Percentiles rank a stretch among this genome's conserved stretches.
These are phyloP conservation scores for Amblyornis subalaris DNA, from an alignment of 2,113 vertebrate genomes.

Conservation along the genomic window DNA sequence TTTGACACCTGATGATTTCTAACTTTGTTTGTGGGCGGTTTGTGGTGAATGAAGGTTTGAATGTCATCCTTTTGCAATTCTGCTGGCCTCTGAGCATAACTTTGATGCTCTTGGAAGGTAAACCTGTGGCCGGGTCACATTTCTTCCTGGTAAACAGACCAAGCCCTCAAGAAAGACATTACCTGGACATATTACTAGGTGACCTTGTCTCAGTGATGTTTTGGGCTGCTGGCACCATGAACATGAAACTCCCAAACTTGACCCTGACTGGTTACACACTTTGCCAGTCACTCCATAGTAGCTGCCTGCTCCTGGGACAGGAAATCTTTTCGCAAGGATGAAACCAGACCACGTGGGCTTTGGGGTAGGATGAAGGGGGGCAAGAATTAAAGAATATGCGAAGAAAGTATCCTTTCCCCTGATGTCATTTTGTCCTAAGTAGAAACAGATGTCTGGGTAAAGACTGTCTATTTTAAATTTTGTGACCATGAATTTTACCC, in stretches of 20 bases:
- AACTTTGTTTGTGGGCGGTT: background rate
- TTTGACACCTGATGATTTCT: background rate
- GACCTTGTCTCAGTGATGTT: background rate
- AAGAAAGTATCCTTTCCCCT: background rate
- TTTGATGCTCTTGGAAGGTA: background rate
- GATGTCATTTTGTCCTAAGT: background rate
- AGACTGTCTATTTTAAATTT: background rate
- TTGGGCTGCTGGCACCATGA: background rate
- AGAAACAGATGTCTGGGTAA: constrained; percentile 1
- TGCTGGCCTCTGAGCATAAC: background rate
- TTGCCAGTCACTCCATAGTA: background rate
- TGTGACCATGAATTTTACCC: background rate
- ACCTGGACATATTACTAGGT: background rate
- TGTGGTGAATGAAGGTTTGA: background rate
- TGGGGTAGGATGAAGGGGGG: background rate
- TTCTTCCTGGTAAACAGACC: background rate
- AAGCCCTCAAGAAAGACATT: background rate
- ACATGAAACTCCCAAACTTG: background rate
- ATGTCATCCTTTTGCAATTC: background rate
- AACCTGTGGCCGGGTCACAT: background rate
- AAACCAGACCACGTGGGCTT: background rate
- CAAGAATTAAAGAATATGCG: background rate
- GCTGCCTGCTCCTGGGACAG: background rate
- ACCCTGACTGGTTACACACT: background rate
- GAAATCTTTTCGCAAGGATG: background rate